Evolutionary conservation across 2,888 invertebrate species (phyloP).

Genomic region (Sinohyriopsis cumingii): DNA sequence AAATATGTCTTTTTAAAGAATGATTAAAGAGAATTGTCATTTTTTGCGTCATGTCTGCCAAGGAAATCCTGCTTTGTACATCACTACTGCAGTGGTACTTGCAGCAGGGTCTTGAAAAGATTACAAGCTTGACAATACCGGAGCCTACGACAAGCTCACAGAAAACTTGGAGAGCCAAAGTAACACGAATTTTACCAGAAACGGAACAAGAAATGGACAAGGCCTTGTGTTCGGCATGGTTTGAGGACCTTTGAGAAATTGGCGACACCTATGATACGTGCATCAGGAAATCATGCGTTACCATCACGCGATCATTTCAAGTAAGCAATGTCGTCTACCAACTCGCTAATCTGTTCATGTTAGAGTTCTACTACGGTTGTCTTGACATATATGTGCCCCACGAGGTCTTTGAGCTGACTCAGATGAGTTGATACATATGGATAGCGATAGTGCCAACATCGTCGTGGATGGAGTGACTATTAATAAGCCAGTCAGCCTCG

Average conservation of each 20-base stretch:
- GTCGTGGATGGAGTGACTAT: neutral
- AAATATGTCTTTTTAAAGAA: too few species aligned
- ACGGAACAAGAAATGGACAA: neutral
- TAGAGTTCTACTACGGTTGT: neutral
- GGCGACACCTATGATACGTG: neutral
- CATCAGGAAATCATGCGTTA: conserved; percentile 2
- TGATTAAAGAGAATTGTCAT: too few species aligned
- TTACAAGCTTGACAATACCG: neutral
- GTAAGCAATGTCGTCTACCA: conserved; percentile 6
- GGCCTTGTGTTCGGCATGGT: neutral
- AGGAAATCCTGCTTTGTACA: too few species aligned
- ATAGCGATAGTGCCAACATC: conserved; percentile 1
- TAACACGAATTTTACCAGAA: neutral
- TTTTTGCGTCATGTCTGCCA: too few species aligned
- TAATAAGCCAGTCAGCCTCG: neutral
- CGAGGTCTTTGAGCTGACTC: neutral
- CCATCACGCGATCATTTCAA: conserved; percentile 1
- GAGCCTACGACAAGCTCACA: neutral
- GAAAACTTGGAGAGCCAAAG: neutral
- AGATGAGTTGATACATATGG: neutral
- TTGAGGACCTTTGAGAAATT: neutral
- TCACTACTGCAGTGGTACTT: too few species aligned
- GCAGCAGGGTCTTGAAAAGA: too few species aligned
- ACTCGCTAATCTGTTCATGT: neutral
- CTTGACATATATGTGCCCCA: neutral